phyloP scores from a whole-genome alignment of 2,797 vertebrate species.

The Enteromius treurensis region DNA sequence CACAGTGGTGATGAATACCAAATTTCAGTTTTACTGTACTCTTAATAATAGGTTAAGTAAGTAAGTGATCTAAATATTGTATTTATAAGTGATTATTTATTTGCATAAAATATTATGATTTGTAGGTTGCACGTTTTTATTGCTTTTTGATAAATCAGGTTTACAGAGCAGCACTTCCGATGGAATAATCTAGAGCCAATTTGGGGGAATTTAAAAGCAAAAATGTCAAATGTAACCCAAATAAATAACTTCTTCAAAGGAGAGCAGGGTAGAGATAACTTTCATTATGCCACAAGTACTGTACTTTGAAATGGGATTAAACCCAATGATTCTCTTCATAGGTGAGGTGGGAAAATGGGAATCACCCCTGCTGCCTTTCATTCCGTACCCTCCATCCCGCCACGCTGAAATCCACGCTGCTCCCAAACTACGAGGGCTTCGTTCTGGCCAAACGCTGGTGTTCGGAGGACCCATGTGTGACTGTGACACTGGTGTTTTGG shows the following conservation, averaged over 20 bases:
- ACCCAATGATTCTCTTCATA: slow-evolving; percentile 56
- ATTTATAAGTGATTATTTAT: background rate
- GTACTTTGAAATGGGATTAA: background rate
- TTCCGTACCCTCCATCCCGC: slow-evolving; percentile 80
- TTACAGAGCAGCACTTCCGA: background rate
- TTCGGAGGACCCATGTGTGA: slow-evolving; percentile 85
- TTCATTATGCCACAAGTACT: background rate
- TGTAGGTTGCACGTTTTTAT: background rate
- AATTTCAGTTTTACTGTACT: background rate
- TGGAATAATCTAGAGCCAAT: background rate
- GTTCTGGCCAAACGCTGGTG: slow-evolving; percentile 73
- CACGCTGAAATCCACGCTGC: slow-evolving; percentile 72
- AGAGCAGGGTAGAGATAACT: background rate
- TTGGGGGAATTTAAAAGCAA: background rate
- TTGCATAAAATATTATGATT: background rate
- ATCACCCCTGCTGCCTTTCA: slow-evolving; percentile 81
- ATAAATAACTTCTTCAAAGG: background rate
- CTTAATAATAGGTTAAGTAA: background rate
- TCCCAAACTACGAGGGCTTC: slow-evolving; percentile 73
- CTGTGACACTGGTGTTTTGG: slow-evolving; percentile 80
- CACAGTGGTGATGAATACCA: background rate
- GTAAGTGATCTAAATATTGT: background rate
- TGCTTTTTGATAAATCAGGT: background rate
- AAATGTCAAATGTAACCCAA: background rate
- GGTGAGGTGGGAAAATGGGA: slow-evolving; percentile 76